Conservation (phyloP, 2,797 vertebrate genomes). For the Pangasius djambal region DNA sequence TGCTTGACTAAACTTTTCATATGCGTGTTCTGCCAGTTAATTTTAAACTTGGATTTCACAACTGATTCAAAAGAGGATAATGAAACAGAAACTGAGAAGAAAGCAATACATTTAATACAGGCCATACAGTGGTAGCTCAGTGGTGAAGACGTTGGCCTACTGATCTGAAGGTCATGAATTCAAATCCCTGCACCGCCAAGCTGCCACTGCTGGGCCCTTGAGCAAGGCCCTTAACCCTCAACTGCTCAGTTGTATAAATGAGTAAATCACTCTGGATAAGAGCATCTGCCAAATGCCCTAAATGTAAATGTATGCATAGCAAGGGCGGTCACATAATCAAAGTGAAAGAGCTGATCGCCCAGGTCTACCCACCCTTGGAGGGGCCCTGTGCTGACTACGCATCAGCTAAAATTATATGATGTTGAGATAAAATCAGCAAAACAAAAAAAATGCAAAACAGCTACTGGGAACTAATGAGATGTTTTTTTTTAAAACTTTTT, state of each 20-base stretch:
- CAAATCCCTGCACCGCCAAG: neutral
- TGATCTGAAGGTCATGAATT: neutral
- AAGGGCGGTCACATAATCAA: neutral
- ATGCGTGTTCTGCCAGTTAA: neutral
- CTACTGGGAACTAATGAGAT: neutral
- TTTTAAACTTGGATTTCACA: neutral
- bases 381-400: neutral
- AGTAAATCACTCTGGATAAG: neutral
- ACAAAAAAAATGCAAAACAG: neutral
- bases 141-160: neutral
- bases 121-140: neutral
- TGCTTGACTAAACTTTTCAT: conserved; percentile 6
- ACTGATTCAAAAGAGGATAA: neutral
- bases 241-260: neutral
- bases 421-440: neutral
- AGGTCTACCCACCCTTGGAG: neutral
- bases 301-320: neutral
- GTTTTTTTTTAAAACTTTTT: neutral
- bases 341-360: neutral
- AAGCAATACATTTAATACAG: neutral
- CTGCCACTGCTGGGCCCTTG: neutral
- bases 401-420: neutral
- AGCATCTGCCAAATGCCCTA: neutral
- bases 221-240: neutral
- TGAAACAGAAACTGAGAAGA: neutral